Conservation (phyloP, 2,113 vertebrate genomes). For the Felis catus region F.catus_Fca126_mat1.0 CM031412.1:28180501-28181000, state of each 20-base stretch:
- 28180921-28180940: neutral
- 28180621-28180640: neutral
- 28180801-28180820: neutral
- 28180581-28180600: neutral
- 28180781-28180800: neutral
- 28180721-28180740: neutral
- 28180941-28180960: neutral
- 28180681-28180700: neutral
- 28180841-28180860: neutral
- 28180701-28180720: neutral
- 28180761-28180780: neutral
- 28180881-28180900: neutral
- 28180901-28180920: neutral
- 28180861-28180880: neutral
- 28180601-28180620: neutral
- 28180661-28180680: neutral
- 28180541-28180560: neutral
- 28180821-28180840: neutral
- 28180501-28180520: neutral
- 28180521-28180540: neutral
- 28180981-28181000: neutral
- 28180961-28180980: neutral
- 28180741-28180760: neutral
- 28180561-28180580: neutral
- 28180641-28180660: neutral